These are phyloP conservation scores for Drosophila prolongata DNA, from an alignment of 2,888 invertebrate genomes.

Conservation along the genomic window DNA sequence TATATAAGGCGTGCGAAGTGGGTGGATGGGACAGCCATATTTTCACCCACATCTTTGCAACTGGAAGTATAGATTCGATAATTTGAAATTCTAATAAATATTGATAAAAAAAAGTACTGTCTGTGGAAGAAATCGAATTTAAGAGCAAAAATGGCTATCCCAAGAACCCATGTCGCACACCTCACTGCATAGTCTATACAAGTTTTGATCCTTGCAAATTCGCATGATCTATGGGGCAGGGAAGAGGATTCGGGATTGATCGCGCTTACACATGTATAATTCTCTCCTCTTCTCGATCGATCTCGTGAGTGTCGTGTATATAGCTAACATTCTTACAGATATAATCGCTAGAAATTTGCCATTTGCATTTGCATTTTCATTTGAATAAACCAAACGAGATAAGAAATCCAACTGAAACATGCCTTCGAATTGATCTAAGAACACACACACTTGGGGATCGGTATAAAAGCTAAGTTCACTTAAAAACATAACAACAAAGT, in stretches of 20 bases:
- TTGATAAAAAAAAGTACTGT: slow-evolving; percentile 5
- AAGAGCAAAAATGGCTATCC: background rate
- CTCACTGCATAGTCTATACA: slow-evolving; percentile 37
- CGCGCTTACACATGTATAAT: slow-evolving; percentile 32
- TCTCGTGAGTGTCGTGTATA: slow-evolving; percentile 16
- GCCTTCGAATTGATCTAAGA: slow-evolving; percentile 27
- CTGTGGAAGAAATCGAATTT: background rate
- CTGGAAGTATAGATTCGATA: slow-evolving; percentile 2
- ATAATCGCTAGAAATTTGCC: slow-evolving; percentile 21
- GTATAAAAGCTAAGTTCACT: slow-evolving; percentile 61
- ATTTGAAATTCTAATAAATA: slow-evolving; percentile 7
- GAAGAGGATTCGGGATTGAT: slow-evolving; percentile 11
- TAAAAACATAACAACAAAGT: slow-evolving; percentile 75
- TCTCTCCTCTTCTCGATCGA: slow-evolving; percentile 8
- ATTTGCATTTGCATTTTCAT: background rate
- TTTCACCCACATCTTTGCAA: background rate
- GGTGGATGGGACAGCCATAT: background rate
- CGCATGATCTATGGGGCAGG: slow-evolving; percentile 26
- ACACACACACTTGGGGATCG: slow-evolving; percentile 16
- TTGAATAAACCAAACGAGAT: background rate
- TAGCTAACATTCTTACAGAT: slow-evolving; percentile 14
- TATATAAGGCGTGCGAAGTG: slow-evolving; percentile 22
- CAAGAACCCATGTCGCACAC: slow-evolving; percentile 18
- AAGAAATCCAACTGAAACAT: slow-evolving; percentile 12
- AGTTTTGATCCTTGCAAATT: slow-evolving; percentile 36